phyloP scores from a whole-genome alignment of 2,113 vertebrate species.

The Phycodurus eques region DNA sequence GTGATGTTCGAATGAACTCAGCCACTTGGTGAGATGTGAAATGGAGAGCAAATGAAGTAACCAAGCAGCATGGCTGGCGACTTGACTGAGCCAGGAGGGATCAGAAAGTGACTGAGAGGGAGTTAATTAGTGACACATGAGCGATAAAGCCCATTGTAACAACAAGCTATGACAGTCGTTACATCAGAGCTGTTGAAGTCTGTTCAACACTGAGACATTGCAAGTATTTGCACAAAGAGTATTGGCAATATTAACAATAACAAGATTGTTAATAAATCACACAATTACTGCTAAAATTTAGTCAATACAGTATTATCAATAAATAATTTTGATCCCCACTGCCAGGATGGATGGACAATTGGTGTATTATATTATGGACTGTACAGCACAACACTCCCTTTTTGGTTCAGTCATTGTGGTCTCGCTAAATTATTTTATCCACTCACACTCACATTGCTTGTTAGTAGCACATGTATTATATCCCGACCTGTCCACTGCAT shows the following conservation, averaged over 20 bases:
- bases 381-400: not conserved
- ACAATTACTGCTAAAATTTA: not conserved
- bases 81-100: conserved; percentile 6
- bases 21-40: conserved; percentile 13
- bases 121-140: conserved; percentile 33
- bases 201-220: not conserved
- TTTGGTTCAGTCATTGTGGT: not conserved
- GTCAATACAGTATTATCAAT: not conserved
- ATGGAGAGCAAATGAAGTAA: conserved; percentile 11
- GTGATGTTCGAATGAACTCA: conserved; percentile 11
- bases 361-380: not conserved
- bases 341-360: not conserved
- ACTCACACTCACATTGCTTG: not conserved
- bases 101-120: conserved; percentile 24
- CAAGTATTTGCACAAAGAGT: not conserved
- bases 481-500: not conserved
- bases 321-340: too few species aligned
- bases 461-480: not conserved
- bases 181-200: conserved; percentile 18
- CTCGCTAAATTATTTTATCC: not conserved
- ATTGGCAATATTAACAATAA: not conserved
- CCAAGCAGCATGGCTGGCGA: conserved; percentile 13
- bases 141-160: conserved; percentile 25
- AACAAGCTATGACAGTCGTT: conserved; percentile 22
- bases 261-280: not conserved